Percentiles rank a stretch among this genome's conserved stretches.
These are phyloP conservation scores for Eciton burchellii DNA, from an alignment of 1,140 invertebrate species.

Conservation along the genomic window DNA sequence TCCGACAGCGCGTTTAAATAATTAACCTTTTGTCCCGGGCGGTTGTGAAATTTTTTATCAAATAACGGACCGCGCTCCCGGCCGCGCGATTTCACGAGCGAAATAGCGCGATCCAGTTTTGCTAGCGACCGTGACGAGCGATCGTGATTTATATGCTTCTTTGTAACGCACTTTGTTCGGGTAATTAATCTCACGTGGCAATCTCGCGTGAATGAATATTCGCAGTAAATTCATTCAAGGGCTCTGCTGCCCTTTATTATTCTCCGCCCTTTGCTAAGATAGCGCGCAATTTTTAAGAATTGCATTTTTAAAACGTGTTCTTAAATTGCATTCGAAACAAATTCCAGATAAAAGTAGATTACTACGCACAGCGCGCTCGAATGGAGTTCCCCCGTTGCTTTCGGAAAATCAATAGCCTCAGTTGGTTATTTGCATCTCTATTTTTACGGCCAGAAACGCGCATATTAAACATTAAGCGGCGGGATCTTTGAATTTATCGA, in stretches of 20 bases:
- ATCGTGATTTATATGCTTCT: constrained; percentile 47
- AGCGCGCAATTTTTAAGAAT: neutral
- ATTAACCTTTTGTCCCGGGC: constrained; percentile 54
- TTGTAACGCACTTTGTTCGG: constrained; percentile 39
- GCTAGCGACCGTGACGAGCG: constrained; percentile 35
- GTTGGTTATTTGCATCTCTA: neutral
- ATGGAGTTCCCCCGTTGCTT: neutral
- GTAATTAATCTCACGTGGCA: constrained; percentile 46
- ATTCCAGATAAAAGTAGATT: constrained; percentile 18
- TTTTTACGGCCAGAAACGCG: neutral
- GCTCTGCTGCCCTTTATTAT: neutral
- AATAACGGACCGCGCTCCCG: constrained; percentile 14
- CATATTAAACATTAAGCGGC: neutral
- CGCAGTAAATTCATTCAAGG: constrained; percentile 19
- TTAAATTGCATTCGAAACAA: constrained; percentile 5
- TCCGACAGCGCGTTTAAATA: constrained; percentile 66
- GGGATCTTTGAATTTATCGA: neutral
- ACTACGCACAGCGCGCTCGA: neutral
- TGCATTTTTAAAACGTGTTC: neutral
- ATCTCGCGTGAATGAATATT: constrained; percentile 37
- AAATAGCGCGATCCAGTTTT: constrained; percentile 58
- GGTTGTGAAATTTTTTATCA: constrained; percentile 66
- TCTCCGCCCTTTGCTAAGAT: neutral
- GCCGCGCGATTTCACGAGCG: constrained; percentile 18
- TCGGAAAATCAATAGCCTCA: neutral